These are phyloP conservation scores for Natrix natrix DNA, from an alignment of 2,797 vertebrate genomes.

Conservation along the genomic window DNA sequence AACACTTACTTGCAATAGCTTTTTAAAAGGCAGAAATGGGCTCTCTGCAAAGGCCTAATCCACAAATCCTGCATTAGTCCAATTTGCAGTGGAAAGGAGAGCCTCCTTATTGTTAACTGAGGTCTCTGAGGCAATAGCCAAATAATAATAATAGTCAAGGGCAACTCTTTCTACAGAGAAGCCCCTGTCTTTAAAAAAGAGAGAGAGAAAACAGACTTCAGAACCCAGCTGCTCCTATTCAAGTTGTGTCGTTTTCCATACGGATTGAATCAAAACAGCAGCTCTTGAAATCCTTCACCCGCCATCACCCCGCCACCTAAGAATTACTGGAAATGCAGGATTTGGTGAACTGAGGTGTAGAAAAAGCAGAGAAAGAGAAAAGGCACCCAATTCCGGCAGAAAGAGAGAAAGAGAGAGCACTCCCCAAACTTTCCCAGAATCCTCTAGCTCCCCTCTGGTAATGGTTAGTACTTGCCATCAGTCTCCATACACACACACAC, in stretches of 20 bases:
- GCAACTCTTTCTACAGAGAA: constrained; percentile 40
- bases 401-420: constrained; percentile 33
- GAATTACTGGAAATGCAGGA: constrained; percentile 59
- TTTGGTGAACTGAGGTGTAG: constrained; percentile 56
- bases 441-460: constrained; percentile 46
- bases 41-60: constrained; percentile 60
- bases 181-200: constrained; percentile 17
- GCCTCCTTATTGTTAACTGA: constrained; percentile 42
- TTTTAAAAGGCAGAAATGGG: constrained; percentile 53
- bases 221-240: not conserved
- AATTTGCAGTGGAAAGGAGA: constrained; percentile 36
- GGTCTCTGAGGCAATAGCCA: not conserved
- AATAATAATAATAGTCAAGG: not conserved
- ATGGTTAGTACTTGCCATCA: constrained; percentile 53
- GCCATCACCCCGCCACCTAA: constrained; percentile 6
- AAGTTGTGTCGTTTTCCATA: not conserved
- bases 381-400: constrained; percentile 23
- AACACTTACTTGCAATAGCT: constrained; percentile 54
- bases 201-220: not conserved
- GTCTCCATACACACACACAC: not conserved
- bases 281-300: constrained; percentile 37
- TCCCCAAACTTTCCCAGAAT: constrained; percentile 26
- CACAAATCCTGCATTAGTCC: constrained; percentile 69
- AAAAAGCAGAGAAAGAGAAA: constrained; percentile 13
- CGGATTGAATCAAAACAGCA: not conserved